Base-by-base conservation (phyloP, 2,888 invertebrate species). In the Choreutis nemorana region DNA sequence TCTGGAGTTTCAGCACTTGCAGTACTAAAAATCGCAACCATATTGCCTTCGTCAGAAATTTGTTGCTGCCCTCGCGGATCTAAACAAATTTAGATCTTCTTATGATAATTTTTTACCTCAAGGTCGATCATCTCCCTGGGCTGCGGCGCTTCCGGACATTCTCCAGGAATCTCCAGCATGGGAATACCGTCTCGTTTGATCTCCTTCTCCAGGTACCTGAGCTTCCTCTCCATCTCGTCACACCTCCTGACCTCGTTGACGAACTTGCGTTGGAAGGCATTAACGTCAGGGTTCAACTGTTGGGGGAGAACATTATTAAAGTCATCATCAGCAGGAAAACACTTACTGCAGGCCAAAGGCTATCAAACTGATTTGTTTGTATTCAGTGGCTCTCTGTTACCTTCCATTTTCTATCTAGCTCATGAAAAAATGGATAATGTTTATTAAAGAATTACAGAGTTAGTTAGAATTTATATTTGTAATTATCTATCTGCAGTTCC, bases 71-170 rank as follows among this genome's bases (percentile, higher is more conserved):
- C n/a, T n/a, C n/a, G n/a, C n/a, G n/a, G n/a, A n/a, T n/a, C n/a
- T n/a, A n/a, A n/a, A n/a, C n/a, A n/a, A n/a, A n/a, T n/a, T n/a
- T n/a, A n/a, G n/a, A n/a, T n/a, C n/a, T n/a, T n/a, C n/a, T n/a
- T n/a, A n/a, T n/a, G n/a, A n/a, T n/a, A n/a, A n/a, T n/a, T n/a
- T n/a, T n/a, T 59, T 58, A 92, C 94, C 86, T 99, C 98, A 37
- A 99, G 82, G 72, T 99, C 98, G 45, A 97, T 95, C 97, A 99
- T 98, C 81, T 99, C 98, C 41, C 97, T 83, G 0, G 98, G 97
- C 53, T 97, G 95, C 0, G 99, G 99, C n/a, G 98, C 98, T 71
- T 98, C 97, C 0, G 98, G 98, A 58, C 94, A 96, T 64, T 99
- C 98, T 3, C 97, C 97, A 0, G 97, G 33, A 23, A 97, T 97